Evolutionary conservation across 2,888 invertebrate genomes (phyloP).

Genomic region (Pterostichus niger): DNA sequence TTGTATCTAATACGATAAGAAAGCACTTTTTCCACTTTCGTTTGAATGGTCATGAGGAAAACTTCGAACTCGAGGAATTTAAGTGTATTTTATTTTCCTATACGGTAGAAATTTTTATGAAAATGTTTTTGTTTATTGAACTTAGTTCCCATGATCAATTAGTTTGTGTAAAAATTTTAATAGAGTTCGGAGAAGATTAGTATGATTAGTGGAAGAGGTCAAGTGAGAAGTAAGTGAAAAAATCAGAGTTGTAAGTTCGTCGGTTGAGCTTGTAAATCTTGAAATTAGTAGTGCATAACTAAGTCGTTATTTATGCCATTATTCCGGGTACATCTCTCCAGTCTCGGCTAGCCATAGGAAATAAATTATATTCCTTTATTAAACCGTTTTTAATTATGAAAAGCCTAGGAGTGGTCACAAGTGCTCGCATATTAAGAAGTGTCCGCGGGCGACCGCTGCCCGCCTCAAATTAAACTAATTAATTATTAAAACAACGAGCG

Average conservation of each 20-base stretch:
- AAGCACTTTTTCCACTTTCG: too few species aligned
- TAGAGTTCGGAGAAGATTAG: conserved; percentile 38
- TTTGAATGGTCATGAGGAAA: too few species aligned
- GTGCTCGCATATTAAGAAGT: conserved; percentile 48
- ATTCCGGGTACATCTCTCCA: conserved; percentile 43
- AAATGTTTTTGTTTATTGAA: not conserved
- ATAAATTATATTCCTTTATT: conserved; percentile 64
- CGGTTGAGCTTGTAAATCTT: conserved; percentile 45
- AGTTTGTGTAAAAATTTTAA: conserved; percentile 5
- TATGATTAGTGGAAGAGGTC: conserved; percentile 34
- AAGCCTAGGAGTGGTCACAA: conserved; percentile 55
- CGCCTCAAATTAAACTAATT: conserved; percentile 63
- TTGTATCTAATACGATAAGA: too few species aligned
- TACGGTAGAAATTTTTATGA: too few species aligned
- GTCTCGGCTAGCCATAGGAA: conserved; percentile 19
- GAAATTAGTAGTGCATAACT: conserved; percentile 61
- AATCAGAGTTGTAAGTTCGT: conserved; percentile 7
- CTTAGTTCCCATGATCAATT: conserved; percentile 22
- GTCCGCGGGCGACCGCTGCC: conserved; percentile 53
- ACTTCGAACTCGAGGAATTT: too few species aligned
- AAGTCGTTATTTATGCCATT: conserved; percentile 57
- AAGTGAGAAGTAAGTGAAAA: conserved; percentile 46
- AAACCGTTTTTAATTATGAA: conserved; percentile 64
- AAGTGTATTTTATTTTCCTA: too few species aligned
- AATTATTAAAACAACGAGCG: conserved; percentile 63